Conservation (phyloP, 2,113 vertebrate genomes). For the Pachypanchax playfairii region DNA sequence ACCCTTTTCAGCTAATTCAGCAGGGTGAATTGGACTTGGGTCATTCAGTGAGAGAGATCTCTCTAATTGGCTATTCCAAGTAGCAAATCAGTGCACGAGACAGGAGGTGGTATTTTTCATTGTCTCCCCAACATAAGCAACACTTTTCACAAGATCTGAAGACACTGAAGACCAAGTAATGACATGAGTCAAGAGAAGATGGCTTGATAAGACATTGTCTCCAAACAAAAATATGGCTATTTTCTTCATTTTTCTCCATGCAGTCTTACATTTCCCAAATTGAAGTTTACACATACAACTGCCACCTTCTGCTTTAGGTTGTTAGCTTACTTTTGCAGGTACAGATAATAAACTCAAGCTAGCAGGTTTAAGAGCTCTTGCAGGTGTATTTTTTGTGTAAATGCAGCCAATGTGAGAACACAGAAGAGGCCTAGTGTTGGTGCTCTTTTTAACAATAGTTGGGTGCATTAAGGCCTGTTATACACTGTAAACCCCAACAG, state of each 20-base stretch:
- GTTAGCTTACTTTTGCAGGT: neutral
- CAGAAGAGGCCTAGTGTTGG: too few relatives aligned
- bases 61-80: neutral
- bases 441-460: neutral
- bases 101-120: neutral
- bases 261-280: too few relatives aligned
- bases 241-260: too few relatives aligned
- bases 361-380: neutral
- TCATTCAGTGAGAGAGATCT: neutral
- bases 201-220: too few relatives aligned
- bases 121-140: neutral
- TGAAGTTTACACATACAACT: neutral
- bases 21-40: neutral
- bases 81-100: neutral
- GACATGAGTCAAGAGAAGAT: too few relatives aligned
- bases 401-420: neutral
- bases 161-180: neutral
- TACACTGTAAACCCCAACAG: too few relatives aligned
- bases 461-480: neutral
- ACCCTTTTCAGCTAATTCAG: neutral
- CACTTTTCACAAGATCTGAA: neutral
- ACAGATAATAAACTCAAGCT: neutral
- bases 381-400: neutral
- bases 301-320: neutral
- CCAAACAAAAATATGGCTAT: too few relatives aligned